Evolutionary conservation across 2,888 invertebrate species (phyloP), one percentile per base, ranked within the genome.

Genomic region (Hyposoter dolosus): DNA sequence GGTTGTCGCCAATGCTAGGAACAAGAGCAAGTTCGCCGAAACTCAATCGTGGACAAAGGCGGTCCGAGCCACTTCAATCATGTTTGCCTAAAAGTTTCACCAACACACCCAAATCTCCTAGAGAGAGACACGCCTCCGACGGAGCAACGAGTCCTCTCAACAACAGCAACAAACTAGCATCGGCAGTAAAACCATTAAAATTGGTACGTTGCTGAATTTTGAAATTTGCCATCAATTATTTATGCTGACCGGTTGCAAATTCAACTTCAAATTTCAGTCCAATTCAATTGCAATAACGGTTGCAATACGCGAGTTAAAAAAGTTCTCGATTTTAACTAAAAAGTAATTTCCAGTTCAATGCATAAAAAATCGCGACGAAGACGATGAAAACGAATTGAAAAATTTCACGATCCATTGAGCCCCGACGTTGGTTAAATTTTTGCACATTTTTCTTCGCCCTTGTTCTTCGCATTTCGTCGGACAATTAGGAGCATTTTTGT

Each of bases 111-210:
- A 86, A 83, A 47, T 82, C 82, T 6, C 82, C 83, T 3, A 10
- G 35, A 1, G 75, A 69, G 79, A 77, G 84, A 74, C 3, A 88
- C 88, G 19, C 82, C 83, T 32, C 87, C 89, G 32, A 81, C 75
- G 19, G 83, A 15, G 28, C 88, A 60, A 81, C 86, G 50, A 93
- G 92, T 88, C 93, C 93, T 28, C 87, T 93, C 4, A 91, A 90
- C 72, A 91, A 90, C 10, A 90, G 66, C 68, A 93, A 92, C 82
- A 90, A 89, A 86, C 78, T 89, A 17, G 80, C 66, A 28, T 53
- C 88, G 3, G 91, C 91, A 87, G 88, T 87, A 12, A 92, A 91
- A 80, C 90, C 91, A 6, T 71, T 89, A 9, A 91, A 90, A 86
- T 83, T 92, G 90, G 93, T 93, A 89, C 15, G 90, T 89, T n/a